A percentile compares a stretch with the other conserved stretches of the same genome.
These are phyloP conservation scores for Halcyon chelicuti DNA, from an alignment of 2,797 vertebrate genomes.

Conservation along the genomic window DNA sequence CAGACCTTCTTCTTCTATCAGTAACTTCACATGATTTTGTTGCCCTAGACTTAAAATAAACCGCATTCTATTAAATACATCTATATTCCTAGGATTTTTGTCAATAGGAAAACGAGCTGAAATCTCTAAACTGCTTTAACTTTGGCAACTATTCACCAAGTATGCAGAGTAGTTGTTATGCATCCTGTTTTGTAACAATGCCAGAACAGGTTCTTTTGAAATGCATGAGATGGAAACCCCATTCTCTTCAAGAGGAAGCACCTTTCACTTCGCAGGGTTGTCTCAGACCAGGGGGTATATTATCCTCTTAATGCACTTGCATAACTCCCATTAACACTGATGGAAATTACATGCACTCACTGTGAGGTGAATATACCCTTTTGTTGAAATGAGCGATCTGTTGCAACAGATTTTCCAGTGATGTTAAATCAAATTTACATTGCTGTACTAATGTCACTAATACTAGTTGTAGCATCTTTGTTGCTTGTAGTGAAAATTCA, in stretches of 20 bases:
- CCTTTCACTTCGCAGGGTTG: slow-evolving; percentile 27
- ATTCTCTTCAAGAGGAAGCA: slow-evolving; percentile 29
- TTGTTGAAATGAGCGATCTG: slow-evolving; percentile 18
- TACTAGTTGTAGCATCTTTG: not conserved
- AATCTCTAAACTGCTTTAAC: not conserved
- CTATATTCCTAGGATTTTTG: not conserved
- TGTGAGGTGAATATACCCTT: slow-evolving; percentile 34
- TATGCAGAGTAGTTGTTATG: not conserved
- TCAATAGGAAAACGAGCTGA: not conserved
- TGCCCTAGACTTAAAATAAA: slow-evolving; percentile 16
- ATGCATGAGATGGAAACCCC: slow-evolving; percentile 26
- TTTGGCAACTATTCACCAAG: not conserved
- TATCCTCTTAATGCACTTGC: slow-evolving; percentile 65
- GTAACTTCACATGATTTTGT: slow-evolving; percentile 21
- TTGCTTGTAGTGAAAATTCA: not conserved
- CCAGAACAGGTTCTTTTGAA: slow-evolving; percentile 41
- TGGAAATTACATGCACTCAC: slow-evolving; percentile 34
- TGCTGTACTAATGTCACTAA: not conserved
- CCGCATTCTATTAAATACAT: not conserved
- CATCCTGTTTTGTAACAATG: not conserved
- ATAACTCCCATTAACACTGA: slow-evolving; percentile 63
- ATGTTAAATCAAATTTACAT: slow-evolving; percentile 1
- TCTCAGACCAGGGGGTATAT: slow-evolving; percentile 40
- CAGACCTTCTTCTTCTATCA: not conserved
- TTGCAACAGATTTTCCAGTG: slow-evolving; percentile 29